These are phyloP conservation scores for Danionella dracula DNA, from an alignment of 2,797 vertebrate species.

Conservation along the genomic window DNA sequence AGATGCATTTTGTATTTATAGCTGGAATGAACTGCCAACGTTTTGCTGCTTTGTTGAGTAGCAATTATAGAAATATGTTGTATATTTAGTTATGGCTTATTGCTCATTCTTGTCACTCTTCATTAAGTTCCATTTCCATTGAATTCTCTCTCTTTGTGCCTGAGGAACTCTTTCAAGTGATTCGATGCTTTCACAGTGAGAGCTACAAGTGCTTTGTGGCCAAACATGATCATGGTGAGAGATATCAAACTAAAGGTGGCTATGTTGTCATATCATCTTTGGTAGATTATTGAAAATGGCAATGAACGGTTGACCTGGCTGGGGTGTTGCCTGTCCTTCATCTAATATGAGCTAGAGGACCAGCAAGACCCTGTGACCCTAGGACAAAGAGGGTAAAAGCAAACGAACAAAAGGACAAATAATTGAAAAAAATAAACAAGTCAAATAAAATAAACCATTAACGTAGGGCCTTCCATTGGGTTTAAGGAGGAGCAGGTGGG, in stretches of 20 bases:
- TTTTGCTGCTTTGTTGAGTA: neutral
- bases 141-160: neutral
- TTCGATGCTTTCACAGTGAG: neutral
- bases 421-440: neutral
- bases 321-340: no score
- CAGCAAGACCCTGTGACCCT: no score
- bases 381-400: no score
- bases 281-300: neutral
- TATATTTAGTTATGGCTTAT: constrained; percentile 6
- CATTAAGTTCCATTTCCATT: neutral
- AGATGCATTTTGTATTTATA: neutral
- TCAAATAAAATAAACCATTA: neutral
- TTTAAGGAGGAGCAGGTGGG: constrained; percentile 19
- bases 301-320: neutral
- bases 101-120: neutral
- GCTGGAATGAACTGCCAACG: neutral
- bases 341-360: no score
- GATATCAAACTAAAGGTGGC: neutral
- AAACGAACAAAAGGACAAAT: no score
- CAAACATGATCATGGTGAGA: neutral
- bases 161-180: neutral
- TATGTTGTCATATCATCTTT: neutral
- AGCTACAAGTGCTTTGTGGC: neutral
- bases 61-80: neutral
- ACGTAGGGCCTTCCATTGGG: neutral